Evolutionary conservation across 2,113 vertebrate genomes (phyloP).

Genomic region (Lethenteron camtschaticum): DNA sequence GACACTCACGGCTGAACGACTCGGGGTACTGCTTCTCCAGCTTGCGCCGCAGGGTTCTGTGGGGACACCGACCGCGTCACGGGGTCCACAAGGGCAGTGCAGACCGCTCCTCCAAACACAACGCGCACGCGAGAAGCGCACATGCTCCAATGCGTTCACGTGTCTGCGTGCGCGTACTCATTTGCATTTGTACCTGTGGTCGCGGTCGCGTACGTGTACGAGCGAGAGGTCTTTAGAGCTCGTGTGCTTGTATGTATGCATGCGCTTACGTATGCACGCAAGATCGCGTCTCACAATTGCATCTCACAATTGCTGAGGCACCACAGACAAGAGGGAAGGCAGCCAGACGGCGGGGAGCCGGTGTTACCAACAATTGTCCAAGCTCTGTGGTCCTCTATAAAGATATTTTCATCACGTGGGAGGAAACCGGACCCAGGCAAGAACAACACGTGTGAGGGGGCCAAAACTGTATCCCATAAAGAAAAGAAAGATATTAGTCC

Average conservation of each 20-base stretch:
- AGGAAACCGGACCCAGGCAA: neutral
- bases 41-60: slow-evolving; percentile 67
- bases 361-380: too few species aligned
- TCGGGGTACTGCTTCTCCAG: slow-evolving; percentile 78
- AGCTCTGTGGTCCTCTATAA: too few species aligned
- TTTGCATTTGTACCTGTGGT: neutral
- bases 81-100: too few species aligned
- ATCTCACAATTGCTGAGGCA: too few species aligned
- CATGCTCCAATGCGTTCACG: neutral
- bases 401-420: too few species aligned
- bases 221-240: neutral
- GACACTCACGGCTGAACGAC: slow-evolving; percentile 74
- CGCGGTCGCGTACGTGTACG: neutral
- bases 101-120: slow-evolving; percentile 8
- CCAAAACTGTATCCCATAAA: neutral
- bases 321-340: too few species aligned
- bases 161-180: neutral
- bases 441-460: neutral
- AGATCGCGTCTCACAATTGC: too few species aligned
- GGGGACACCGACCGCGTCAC: slow-evolving; percentile 5
- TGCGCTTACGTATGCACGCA: too few species aligned
- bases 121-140: slow-evolving; percentile 7
- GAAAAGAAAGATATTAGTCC: neutral
- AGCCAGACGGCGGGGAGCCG: too few species aligned
- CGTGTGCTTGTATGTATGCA: too few species aligned